Evolutionary conservation across 2,113 vertebrate genomes (phyloP).

Genomic region (Varanus komodoensis): DNA sequence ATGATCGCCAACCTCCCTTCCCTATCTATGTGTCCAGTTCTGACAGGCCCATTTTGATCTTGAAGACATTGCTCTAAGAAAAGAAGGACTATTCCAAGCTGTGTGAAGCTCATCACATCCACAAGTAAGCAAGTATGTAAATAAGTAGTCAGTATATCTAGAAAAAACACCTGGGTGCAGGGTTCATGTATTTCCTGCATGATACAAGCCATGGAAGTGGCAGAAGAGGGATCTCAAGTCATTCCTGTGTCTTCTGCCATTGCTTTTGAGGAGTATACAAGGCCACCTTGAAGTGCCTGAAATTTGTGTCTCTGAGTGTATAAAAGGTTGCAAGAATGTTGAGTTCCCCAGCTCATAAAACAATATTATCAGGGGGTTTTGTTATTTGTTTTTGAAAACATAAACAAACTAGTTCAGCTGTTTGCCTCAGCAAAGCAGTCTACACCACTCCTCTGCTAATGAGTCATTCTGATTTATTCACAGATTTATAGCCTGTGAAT

Average conservation of each 20-base stretch:
- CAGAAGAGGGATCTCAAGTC: not conserved
- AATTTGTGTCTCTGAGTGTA: not conserved
- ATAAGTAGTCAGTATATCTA: not conserved
- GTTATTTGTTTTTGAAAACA: not conserved
- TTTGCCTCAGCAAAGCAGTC: constrained; percentile 8
- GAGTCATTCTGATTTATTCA: constrained; percentile 36
- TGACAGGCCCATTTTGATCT: too few relatives aligned
- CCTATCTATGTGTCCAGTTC: too few relatives aligned
- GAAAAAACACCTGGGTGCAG: not conserved
- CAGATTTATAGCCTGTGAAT: not conserved
- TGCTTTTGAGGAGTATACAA: not conserved
- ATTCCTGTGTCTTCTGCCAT: not conserved
- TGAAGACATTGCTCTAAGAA: too few relatives aligned
- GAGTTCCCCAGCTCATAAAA: constrained; percentile 6
- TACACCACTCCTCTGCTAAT: not conserved
- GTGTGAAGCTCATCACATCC: too few relatives aligned
- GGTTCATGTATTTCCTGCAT: not conserved
- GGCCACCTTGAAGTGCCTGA: not conserved
- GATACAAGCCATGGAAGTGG: not conserved
- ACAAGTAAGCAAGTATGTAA: too few relatives aligned
- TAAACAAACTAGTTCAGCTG: not conserved
- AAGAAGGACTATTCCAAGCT: too few relatives aligned
- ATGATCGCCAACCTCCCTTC: too few relatives aligned
- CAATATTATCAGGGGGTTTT: not conserved
- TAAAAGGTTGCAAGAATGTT: not conserved